Conservation (phyloP, 1,140 invertebrate genomes). For the Leptonema lineaticorne region DNA sequence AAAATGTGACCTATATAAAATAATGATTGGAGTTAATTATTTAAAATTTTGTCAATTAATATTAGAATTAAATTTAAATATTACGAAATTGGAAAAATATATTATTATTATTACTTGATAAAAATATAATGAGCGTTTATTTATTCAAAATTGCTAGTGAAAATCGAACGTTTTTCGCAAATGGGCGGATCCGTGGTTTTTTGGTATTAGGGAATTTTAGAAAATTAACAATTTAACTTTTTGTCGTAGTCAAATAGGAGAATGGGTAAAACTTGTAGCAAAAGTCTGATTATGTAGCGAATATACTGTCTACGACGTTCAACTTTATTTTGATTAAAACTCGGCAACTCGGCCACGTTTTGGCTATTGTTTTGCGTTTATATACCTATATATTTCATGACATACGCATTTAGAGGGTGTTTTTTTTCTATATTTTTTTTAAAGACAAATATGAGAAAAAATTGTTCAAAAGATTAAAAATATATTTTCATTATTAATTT, state of each 20-base stretch:
- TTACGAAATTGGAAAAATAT: neutral
- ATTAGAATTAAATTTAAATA: too few species aligned
- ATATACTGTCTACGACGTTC: neutral
- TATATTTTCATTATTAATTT: neutral
- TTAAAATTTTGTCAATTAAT: too few species aligned
- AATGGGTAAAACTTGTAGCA: neutral
- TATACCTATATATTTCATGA: neutral
- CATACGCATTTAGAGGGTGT: neutral
- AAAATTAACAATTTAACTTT: constrained; percentile 14
- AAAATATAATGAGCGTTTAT: neutral
- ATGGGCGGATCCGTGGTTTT: neutral
- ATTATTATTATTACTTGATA: neutral
- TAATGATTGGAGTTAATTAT: too few species aligned
- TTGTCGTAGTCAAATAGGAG: neutral
- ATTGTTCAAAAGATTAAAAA: neutral
- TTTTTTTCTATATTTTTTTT: too few species aligned
- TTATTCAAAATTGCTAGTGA: neutral
- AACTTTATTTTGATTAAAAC: constrained; percentile 14
- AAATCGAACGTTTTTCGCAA: neutral
- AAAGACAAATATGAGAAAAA: neutral
- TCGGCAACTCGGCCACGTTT: neutral
- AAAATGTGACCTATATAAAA: too few species aligned
- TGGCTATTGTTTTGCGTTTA: neutral
- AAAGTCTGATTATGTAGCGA: constrained; percentile 10
- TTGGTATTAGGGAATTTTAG: neutral